Evolutionary conservation across 2,797 vertebrate species (phyloP), one percentile per base, ranked within the genome.

Genomic region (Melanotaenia trifasciata): DNA sequence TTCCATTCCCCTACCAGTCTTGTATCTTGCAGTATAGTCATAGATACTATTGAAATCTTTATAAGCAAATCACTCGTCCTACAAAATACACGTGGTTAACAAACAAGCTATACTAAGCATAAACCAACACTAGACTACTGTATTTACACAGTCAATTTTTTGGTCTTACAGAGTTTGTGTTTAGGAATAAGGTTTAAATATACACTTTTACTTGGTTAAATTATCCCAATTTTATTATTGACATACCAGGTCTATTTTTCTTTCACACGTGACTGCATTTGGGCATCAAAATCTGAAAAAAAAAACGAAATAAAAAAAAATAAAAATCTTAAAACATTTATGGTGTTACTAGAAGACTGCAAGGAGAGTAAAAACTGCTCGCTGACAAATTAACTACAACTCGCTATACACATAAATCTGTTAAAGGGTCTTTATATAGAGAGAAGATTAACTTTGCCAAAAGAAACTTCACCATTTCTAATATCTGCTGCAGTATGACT

Each of bases 101-200:
- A 54, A 68, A 58, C 14, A 43, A 10, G 59, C 16, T 40, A 28
- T 62, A 3, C 9, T 5, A 26, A 18, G 11, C 24, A 1, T 63
- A 32, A 70, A 67, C 18, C 51, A 54, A 7, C 36, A 50, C n/a
- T 36, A 51, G 11, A 51, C 3, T 53, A 26, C 26, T 38, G 11
- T 35, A 35, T 20, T 40, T 5, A 28, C 20, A 28, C 32, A 6
- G 18, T 56, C 38, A 2, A 40, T 28, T 10, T 64, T 64, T 0
- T 38, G 13, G 58, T 28, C 28, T 22, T 61, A 5, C 5, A 33
- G 3, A 24, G 20, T 30, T 28, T n/a, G 2, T 45, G 26, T 54
- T 24, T 28, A 24, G 43, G 30, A 81, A 38, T 58, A 67, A 47
- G 24, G 16, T 65, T 45, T 26, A 38, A 32, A 64, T 10, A 72